Base-by-base conservation (phyloP, 2,888 invertebrate species). In the Bellardia pandia region DNA sequence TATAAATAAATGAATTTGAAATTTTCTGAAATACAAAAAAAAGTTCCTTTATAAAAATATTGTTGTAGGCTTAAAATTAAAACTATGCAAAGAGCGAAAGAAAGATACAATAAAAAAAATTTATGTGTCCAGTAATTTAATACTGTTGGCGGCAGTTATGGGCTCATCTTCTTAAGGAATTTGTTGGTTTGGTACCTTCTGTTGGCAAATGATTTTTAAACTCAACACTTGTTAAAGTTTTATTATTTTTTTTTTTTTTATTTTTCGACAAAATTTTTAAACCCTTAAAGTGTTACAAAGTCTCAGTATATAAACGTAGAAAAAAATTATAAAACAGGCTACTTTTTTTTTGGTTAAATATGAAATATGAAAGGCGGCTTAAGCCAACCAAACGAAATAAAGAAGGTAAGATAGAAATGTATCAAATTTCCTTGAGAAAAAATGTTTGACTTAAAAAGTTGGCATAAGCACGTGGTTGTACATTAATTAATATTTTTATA, bases 401-500 rank as follows among this genome's bases (percentile, higher is more conserved):
- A 79, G 3, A 58, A 9, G 13, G 16, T 11, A 23, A 30, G 2
- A 11, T 7, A 42, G 5, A 62, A 68, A 62, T 37, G 75, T 84
- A 87, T 87, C 85, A 78, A 82, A 85, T 87, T 87, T 85, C 87
- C 77, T 78, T 85, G 85, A 82, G 87, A 87, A 87, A 82, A 83
- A 42, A 11, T 53, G 51, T 71, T 77, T 30, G 11, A 58, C 9
- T 56, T 30, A 42, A 62, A 62, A 62, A 8, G 51, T 51, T 30
- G 16, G 53, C 13, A 30, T 66, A 51, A 84, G 76, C 86, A 77
- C 82, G 88, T 88, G 85, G 75, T 84, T 23, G 79, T 66, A 89
- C 89, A 89, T 91, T 91, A 91, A 92, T 91, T 92, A 92, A 82
- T 86, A 90, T 89, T 80, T 77, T 90, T 91, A 91, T 92, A 91